Percentiles rank a stretch among this genome's conserved stretches.
phyloP scores from a whole-genome alignment of 2,888 invertebrate species.

The Diabrotica balteata region DNA sequence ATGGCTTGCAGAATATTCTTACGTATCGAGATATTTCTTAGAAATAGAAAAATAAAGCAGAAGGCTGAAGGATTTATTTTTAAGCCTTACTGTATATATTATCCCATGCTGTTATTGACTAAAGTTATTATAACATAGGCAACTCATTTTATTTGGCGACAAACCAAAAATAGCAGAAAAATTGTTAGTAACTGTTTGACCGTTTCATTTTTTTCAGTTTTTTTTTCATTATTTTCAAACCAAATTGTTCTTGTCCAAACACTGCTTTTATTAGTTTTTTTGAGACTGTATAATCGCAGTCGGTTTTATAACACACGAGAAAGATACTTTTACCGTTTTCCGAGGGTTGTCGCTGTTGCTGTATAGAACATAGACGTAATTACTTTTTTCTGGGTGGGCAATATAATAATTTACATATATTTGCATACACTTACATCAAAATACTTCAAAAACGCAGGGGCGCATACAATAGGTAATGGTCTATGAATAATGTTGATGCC shows the following conservation, averaged over 20 bases:
- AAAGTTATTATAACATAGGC: slow-evolving; percentile 16
- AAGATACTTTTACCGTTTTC: neutral
- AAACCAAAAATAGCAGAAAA: slow-evolving; percentile 18
- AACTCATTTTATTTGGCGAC: slow-evolving; percentile 14
- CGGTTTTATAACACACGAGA: neutral
- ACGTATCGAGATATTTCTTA: no score
- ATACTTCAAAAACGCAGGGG: no score
- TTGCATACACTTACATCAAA: neutral
- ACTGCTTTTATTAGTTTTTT: slow-evolving; percentile 6
- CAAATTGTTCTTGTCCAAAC: slow-evolving; percentile 9
- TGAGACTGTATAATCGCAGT: slow-evolving; percentile 5
- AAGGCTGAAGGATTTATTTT: neutral
- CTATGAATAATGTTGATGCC: no score
- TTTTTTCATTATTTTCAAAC: slow-evolving; percentile 1
- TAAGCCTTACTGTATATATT: neutral
- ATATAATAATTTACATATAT: neutral
- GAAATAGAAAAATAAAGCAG: no score
- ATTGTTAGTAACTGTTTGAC: slow-evolving; percentile 1
- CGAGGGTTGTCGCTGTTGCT: no score
- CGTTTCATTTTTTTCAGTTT: neutral
- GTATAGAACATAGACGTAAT: neutral
- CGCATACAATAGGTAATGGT: no score
- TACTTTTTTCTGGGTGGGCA: neutral
- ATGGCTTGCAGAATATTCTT: no score
- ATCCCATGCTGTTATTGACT: slow-evolving; percentile 20